phyloP scores from a whole-genome alignment of 1,140 invertebrate genomes.

The Drosophila repletoides region DNA sequence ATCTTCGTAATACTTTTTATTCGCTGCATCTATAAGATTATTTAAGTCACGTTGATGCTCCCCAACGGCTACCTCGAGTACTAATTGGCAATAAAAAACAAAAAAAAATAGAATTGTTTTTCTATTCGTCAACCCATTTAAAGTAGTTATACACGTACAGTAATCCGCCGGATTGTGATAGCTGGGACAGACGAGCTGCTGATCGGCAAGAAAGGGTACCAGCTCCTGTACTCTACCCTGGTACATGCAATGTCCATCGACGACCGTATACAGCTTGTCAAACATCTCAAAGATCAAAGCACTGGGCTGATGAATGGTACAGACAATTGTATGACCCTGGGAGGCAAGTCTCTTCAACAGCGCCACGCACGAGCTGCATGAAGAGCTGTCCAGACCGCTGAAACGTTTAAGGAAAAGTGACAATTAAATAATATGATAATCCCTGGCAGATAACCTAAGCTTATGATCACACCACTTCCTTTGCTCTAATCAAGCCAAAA shows the following conservation, averaged over 20 bases:
- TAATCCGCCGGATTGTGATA: slow-evolving; percentile 99
- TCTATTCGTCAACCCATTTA: not conserved
- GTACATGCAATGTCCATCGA: slow-evolving; percentile 94
- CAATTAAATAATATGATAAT: not conserved
- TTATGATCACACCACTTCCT: not conserved
- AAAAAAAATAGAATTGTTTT: not conserved
- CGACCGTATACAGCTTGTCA: slow-evolving; percentile 95
- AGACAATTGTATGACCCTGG: slow-evolving; percentile 91
- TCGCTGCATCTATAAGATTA: slow-evolving; percentile 84
- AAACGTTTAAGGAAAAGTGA: slow-evolving; percentile 36
- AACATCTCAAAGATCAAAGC: slow-evolving; percentile 98
- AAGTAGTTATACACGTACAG: slow-evolving; percentile 42
- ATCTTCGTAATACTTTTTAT: slow-evolving; percentile 84
- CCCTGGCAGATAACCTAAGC: not conserved
- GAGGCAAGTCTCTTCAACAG: slow-evolving; percentile 89
- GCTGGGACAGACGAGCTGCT: slow-evolving; percentile 92
- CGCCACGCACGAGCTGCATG: slow-evolving; percentile 91
- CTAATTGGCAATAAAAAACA: slow-evolving; percentile 79
- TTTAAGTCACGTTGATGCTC: slow-evolving; percentile 87
- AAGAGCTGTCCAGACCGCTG: slow-evolving; percentile 93
- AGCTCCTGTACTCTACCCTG: slow-evolving; percentile 89
- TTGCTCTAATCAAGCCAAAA: too few relatives aligned
- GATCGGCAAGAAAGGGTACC: slow-evolving; percentile 90
- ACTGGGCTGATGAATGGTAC: slow-evolving; percentile 98
- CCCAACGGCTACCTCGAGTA: slow-evolving; percentile 90